Evolutionary conservation across 2,888 invertebrate species (phyloP).

Genomic region (Brachyptera putata): DNA sequence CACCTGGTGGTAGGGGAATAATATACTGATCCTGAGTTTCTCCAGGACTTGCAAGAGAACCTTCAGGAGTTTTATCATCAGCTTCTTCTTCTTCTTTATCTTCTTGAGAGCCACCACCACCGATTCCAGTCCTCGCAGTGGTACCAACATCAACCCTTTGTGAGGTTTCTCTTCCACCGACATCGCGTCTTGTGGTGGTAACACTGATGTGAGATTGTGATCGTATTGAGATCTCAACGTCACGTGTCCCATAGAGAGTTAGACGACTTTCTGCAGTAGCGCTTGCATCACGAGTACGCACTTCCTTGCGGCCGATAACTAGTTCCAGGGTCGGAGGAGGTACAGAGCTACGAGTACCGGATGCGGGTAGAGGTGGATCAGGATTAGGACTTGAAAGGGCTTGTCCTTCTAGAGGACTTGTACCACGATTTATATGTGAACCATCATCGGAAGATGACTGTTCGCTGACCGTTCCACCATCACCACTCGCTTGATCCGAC

Average conservation of each 20-base stretch:
- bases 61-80: constrained; percentile 37
- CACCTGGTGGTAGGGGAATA: constrained; percentile 40
- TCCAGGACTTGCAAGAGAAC: constrained; percentile 27
- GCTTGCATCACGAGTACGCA: constrained; percentile 50
- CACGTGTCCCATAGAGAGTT: constrained; percentile 50
- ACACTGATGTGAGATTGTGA: constrained; percentile 53
- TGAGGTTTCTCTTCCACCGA: constrained; percentile 47
- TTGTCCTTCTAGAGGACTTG: constrained; percentile 45
- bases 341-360: constrained; percentile 5
- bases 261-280: constrained; percentile 52
- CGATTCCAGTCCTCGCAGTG: constrained; percentile 46
- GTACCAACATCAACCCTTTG: constrained; percentile 48
- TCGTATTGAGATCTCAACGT: constrained; percentile 53
- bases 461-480: constrained; percentile 1
- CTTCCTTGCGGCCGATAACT: constrained; percentile 52
- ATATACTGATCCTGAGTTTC: constrained; percentile 43
- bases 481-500: neutral
- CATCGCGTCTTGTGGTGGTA: constrained; percentile 46
- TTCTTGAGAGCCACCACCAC: constrained; percentile 34
- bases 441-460: constrained; percentile 16
- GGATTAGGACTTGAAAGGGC: constrained; percentile 34
- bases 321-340: constrained; percentile 46
- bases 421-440: constrained; percentile 42
- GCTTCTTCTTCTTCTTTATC: constrained; percentile 36
- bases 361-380: constrained; percentile 12